A percentile compares a stretch with the other conserved stretches of the same genome.
phyloP scores from a whole-genome alignment of 2,888 invertebrate species.

The Eilema griseolum region DNA sequence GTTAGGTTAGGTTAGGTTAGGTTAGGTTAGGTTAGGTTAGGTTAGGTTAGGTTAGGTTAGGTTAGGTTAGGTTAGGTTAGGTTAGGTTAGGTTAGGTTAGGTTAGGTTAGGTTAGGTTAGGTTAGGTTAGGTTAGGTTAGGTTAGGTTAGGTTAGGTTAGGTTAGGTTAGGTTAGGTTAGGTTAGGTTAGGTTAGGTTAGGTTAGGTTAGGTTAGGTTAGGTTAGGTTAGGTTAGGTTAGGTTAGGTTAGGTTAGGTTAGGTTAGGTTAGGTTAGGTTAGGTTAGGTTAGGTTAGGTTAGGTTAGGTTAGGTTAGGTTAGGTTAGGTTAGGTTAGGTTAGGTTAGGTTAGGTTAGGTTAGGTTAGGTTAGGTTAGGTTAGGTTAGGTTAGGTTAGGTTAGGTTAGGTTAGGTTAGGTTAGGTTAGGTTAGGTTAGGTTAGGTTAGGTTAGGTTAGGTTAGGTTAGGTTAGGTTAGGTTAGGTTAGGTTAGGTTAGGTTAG shows the following conservation, averaged over 20 bases:
- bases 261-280: slow-evolving; percentile 46
- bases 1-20: slow-evolving; percentile 35
- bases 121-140: slow-evolving; percentile 44
- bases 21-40: slow-evolving; percentile 40
- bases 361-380: slow-evolving; percentile 29
- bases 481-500: slow-evolving; percentile 43
- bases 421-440: slow-evolving; percentile 28
- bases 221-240: slow-evolving; percentile 49
- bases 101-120: slow-evolving; percentile 37
- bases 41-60: slow-evolving; percentile 42
- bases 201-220: slow-evolving; percentile 51
- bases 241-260: slow-evolving; percentile 46
- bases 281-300: slow-evolving; percentile 44
- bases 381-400: slow-evolving; percentile 34
- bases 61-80: slow-evolving; percentile 41
- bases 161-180: slow-evolving; percentile 49
- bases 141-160: slow-evolving; percentile 49
- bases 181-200: slow-evolving; percentile 49
- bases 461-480: slow-evolving; percentile 36
- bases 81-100: slow-evolving; percentile 44
- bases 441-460: slow-evolving; percentile 17
- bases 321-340: slow-evolving; percentile 27
- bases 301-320: slow-evolving; percentile 44
- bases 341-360: slow-evolving; percentile 23
- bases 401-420: slow-evolving; percentile 26